A percentile compares a stretch with the other conserved stretches of the same genome.
phyloP scores from a whole-genome alignment of 2,888 invertebrate genomes.

The Spodoptera littoralis region DNA sequence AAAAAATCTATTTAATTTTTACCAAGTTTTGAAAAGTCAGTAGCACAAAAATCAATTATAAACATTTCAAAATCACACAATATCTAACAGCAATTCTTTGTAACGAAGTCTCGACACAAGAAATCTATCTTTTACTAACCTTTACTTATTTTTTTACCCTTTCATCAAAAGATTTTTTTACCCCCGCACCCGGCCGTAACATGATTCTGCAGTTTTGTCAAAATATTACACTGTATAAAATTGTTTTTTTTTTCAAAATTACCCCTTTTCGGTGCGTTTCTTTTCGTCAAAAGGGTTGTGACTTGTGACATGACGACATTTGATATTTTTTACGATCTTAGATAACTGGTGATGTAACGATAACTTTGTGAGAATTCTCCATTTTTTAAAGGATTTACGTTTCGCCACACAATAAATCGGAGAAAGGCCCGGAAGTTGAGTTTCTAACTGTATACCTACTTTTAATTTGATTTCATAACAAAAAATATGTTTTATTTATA shows the following conservation, averaged over 20 bases:
- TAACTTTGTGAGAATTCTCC: constrained; percentile 56
- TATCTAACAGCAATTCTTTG: constrained; percentile 27
- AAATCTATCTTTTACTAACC: constrained; percentile 55
- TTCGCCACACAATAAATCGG: constrained; percentile 31
- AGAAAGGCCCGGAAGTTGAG: constrained; percentile 40
- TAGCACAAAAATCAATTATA: constrained; percentile 30
- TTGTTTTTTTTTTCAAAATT: constrained; percentile 73
- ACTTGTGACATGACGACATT: constrained; percentile 61
- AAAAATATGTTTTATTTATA: not conserved
- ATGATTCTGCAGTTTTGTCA: constrained; percentile 85
- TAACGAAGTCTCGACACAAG: constrained; percentile 56
- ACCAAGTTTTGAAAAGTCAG: not conserved
- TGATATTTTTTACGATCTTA: constrained; percentile 77
- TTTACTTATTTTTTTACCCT: constrained; percentile 11
- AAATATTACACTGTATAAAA: constrained; percentile 82
- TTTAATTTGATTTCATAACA: constrained; percentile 17
- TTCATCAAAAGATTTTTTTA: constrained; percentile 56
- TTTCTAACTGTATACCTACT: constrained; percentile 27
- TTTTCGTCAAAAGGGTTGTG: constrained; percentile 68
- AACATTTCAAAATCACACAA: constrained; percentile 27
- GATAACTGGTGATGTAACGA: constrained; percentile 73
- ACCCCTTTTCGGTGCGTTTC: constrained; percentile 69
- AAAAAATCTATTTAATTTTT: no score
- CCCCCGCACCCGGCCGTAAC: constrained; percentile 72
- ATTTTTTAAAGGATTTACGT: constrained; percentile 40